Evolutionary conservation across 2,113 vertebrate species (phyloP).

Genomic region (Chamaea fasciata): DNA sequence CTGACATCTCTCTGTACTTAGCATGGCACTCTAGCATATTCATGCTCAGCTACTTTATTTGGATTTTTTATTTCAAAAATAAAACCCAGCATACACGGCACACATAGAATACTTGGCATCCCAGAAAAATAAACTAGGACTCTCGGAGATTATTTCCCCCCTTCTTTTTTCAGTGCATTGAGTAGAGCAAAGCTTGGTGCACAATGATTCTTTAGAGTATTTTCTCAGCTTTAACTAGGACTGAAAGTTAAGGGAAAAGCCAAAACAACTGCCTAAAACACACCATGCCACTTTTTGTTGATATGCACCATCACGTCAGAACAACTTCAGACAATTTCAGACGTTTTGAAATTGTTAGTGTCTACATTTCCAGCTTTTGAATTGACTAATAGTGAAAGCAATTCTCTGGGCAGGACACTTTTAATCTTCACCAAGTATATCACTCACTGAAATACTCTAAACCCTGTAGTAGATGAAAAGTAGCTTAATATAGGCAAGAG

Average conservation of each 20-base stretch:
- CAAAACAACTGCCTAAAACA: background rate
- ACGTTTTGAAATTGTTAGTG: background rate
- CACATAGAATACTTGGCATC: background rate
- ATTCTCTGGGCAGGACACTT: background rate
- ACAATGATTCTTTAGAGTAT: background rate
- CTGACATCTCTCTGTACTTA: background rate
- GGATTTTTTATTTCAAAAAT: background rate
- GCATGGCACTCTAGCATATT: background rate
- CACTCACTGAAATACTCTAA: background rate
- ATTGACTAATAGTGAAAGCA: background rate
- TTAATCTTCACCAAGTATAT: background rate
- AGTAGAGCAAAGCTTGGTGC: background rate
- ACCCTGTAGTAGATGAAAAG: background rate
- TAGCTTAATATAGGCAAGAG: background rate
- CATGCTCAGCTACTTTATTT: background rate
- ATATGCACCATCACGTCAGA: background rate
- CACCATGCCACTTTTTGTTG: background rate
- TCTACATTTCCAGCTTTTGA: background rate
- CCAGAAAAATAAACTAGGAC: background rate
- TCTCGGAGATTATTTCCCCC: background rate
- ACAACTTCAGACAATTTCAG: background rate
- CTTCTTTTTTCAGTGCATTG: background rate
- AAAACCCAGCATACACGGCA: background rate
- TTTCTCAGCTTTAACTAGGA: background rate
- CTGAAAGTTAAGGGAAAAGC: background rate